Percentiles rank a stretch among this genome's conserved stretches.
Evolutionary conservation across 1,140 invertebrate genomes (phyloP).

Genomic region (Pogonomyrmex californicus): DNA sequence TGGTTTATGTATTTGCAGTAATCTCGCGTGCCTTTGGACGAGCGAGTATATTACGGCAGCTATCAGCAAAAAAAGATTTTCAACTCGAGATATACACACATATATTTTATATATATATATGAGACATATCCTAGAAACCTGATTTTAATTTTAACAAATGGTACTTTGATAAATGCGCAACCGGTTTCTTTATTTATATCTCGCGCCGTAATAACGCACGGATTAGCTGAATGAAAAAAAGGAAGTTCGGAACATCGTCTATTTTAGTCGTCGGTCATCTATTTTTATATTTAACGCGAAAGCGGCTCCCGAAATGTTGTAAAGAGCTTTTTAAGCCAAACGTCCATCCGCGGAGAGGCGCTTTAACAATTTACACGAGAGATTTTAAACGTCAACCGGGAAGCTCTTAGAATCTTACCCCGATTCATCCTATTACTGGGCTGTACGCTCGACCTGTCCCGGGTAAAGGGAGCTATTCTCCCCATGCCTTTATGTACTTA

Average conservation of each 20-base stretch:
- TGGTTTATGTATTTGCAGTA: conserved; percentile 38
- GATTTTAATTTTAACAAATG: neutral
- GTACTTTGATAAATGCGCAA: neutral
- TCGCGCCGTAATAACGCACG: neutral
- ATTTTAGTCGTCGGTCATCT: neutral
- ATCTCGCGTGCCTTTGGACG: neutral
- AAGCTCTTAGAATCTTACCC: conserved; percentile 65
- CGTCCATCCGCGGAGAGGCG: conserved; percentile 32
- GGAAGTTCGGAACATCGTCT: conserved; percentile 1
- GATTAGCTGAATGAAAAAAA: neutral
- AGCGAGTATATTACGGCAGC: neutral
- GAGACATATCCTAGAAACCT: neutral
- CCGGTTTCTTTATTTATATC: neutral
- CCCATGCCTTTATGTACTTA: conserved; percentile 62
- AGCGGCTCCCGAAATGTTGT: conserved; percentile 12
- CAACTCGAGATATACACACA: neutral
- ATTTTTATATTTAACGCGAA: conserved; percentile 3
- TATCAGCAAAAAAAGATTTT: conserved; percentile 17
- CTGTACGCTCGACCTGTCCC: conserved; percentile 67
- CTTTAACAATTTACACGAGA: conserved; percentile 59
- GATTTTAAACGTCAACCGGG: conserved; percentile 65
- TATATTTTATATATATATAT: neutral
- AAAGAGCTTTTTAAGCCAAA: conserved; percentile 34
- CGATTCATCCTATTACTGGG: conserved; percentile 72
- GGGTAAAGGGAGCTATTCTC: conserved; percentile 62